Evolutionary conservation across 2,888 invertebrate species (phyloP), one percentile per base, ranked within the genome.

Genomic region (Unio pictorum): DNA sequence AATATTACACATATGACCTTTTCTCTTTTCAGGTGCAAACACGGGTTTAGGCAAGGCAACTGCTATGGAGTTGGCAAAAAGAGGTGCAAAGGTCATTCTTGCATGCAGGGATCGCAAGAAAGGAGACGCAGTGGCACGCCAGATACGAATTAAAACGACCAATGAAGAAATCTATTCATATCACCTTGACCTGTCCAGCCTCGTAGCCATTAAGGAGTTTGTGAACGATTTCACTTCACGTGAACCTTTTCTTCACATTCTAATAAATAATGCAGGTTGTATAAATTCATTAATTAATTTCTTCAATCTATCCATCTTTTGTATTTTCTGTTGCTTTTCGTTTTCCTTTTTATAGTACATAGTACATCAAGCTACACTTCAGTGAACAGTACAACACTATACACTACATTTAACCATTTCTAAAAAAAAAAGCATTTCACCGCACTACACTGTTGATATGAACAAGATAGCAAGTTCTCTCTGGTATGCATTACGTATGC

Each of bases 11-110:
- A 45, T 61, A 18, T 54, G 58, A 56, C 34, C 34, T 45, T 4
- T 66, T 55, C 60, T 95, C 54, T 93, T 95, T 57, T 94, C 95
- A 68, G 96, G 96, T 17, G 95, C 94, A 0, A 95, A 94, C 89
- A 93, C 94, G 55, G 96, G 96, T 0, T 93, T 96, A 66, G 96
- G 96, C 0, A 93, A 93, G 81, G 94, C 95, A 90, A 94, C 94
- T 0, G 94, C 94, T 0, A 93, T 93, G 77, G 94, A 94, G 76
- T 90, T 96, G 65, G 94, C 94, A 0, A 92, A 91, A 77, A 72
- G 88, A 62, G 89, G 89, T 1, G 89, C 88, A 7, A 75, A 83
- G 55, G 86, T 90, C 11, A 82, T 89, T 30, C 80, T 89, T 55
- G 89, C 86, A 0, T 89, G 89, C 67, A 78, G 89, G 11, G 87